phyloP scores from a whole-genome alignment of 2,113 vertebrate genomes.

The Xenopus borealis region DNA sequence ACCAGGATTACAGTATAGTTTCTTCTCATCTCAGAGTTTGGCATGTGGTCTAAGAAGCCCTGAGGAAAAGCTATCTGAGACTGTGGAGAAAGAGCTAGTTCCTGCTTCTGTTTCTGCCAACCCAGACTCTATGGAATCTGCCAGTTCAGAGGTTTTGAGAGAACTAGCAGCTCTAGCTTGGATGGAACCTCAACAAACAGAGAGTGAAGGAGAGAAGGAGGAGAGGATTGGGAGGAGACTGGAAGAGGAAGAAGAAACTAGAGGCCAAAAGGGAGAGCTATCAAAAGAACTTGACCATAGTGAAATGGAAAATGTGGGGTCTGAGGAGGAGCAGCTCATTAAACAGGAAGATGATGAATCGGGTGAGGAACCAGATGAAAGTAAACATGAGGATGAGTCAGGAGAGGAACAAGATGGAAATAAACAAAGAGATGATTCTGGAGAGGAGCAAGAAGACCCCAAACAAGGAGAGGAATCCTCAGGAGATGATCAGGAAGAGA shows the following conservation, averaged over 20 bases:
- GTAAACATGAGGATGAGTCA: conserved; percentile 11
- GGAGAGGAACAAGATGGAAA: conserved; percentile 15
- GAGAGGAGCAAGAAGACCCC: conserved; percentile 1
- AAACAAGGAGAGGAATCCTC: conserved; percentile 23
- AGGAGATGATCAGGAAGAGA: conserved; percentile 20
- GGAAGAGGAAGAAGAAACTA: conserved; percentile 2
- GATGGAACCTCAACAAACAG: conserved; percentile 66
- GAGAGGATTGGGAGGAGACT: not conserved
- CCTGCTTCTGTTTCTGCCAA: conserved; percentile 57
- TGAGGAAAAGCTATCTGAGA: conserved; percentile 66
- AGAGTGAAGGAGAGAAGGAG: conserved; percentile 21
- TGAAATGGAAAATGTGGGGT: conserved; percentile 2
- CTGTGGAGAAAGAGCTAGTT: conserved; percentile 59
- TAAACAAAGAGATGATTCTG: conserved; percentile 12
- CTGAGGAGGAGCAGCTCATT: conserved; percentile 16
- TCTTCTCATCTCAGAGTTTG: conserved; percentile 79
- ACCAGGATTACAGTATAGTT: conserved; percentile 78
- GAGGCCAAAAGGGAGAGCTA: not conserved
- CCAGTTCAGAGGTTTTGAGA: conserved; percentile 68
- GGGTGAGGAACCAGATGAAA: conserved; percentile 32
- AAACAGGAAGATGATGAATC: conserved; percentile 30
- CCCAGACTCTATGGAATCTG: conserved; percentile 69
- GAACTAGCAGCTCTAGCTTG: conserved; percentile 72
- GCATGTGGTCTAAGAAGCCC: conserved; percentile 88
- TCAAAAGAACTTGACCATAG: not conserved